A percentile compares a stretch with the other conserved stretches of the same genome.
These are phyloP conservation scores for Apostichopus californicus DNA, from an alignment of 35 echinoderm and acorn worm genomes.

Conservation along the genomic window DNA sequence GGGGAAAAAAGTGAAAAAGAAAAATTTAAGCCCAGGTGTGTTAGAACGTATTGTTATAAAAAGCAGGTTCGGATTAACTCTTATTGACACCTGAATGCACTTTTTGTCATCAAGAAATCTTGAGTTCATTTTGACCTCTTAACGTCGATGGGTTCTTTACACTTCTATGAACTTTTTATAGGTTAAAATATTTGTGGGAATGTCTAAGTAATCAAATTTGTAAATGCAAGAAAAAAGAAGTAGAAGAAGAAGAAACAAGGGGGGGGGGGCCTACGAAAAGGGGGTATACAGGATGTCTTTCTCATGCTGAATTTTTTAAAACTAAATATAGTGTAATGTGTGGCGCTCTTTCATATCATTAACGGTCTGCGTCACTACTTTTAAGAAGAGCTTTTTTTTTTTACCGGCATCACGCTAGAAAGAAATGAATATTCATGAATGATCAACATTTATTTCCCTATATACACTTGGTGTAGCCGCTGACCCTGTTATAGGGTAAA, in stretches of 20 bases:
- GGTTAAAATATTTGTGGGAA: not conserved
- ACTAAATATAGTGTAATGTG: not conserved
- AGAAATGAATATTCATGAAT: too few relatives aligned
- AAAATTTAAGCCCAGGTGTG: not conserved
- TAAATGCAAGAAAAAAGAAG: not conserved
- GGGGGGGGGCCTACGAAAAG: not conserved
- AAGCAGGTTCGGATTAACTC: not conserved
- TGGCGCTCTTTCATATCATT: not conserved
- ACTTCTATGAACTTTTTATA: not conserved
- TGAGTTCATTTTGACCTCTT: not conserved
- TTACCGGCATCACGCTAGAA: too few relatives aligned
- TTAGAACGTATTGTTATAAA: not conserved
- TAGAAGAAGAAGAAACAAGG: not conserved
- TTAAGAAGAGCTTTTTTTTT: too few relatives aligned
- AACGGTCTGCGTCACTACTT: too few relatives aligned
- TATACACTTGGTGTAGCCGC: too few relatives aligned
- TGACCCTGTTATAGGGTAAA: too few relatives aligned
- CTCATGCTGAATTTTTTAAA: too few relatives aligned
- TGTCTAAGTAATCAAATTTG: not conserved
- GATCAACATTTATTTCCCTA: too few relatives aligned
- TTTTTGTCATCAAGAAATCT: not conserved
- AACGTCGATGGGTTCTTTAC: not conserved
- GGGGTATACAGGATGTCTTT: not conserved
- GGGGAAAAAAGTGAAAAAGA: not conserved
- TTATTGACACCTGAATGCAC: not conserved